These are phyloP conservation scores for Cotesia glomerata DNA, from an alignment of 1,140 invertebrate genomes.

Conservation along the genomic window DNA sequence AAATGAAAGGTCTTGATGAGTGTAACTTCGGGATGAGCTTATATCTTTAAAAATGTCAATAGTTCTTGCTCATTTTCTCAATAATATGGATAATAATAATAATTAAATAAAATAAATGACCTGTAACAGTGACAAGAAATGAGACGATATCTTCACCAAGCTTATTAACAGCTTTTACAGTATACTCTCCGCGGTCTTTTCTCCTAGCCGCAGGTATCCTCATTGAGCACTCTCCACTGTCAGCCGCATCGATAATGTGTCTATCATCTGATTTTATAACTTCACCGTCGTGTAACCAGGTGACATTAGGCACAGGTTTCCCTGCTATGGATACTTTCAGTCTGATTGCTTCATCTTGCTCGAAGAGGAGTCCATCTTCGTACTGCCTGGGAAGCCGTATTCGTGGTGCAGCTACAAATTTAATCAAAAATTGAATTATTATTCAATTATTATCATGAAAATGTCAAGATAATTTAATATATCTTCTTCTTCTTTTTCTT, in stretches of 20 bases:
- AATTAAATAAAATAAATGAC: conserved; percentile 50
- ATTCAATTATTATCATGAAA: neutral
- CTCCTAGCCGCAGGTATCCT: conserved; percentile 76
- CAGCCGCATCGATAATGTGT: conserved; percentile 72
- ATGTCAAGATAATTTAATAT: neutral
- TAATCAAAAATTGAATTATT: conserved; percentile 8
- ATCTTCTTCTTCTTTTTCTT: neutral
- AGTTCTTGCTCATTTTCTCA: too few relatives aligned
- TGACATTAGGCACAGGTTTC: conserved; percentile 79
- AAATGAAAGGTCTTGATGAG: too few relatives aligned
- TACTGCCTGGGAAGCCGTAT: conserved; percentile 81
- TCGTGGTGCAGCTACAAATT: conserved; percentile 72
- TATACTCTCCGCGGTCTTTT: conserved; percentile 86
- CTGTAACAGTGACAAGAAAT: conserved; percentile 86
- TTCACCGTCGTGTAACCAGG: conserved; percentile 88
- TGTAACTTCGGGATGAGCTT: too few relatives aligned
- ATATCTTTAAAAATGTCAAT: too few relatives aligned
- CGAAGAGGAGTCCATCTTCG: conserved; percentile 86
- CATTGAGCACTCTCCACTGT: conserved; percentile 72
- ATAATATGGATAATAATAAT: neutral
- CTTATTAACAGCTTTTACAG: conserved; percentile 78
- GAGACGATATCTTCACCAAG: conserved; percentile 81
- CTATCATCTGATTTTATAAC: conserved; percentile 68
- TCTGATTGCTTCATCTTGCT: conserved; percentile 85
- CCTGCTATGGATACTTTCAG: conserved; percentile 90